Evolutionary conservation across 2,888 invertebrate genomes (phyloP), one percentile per base, ranked within the genome.

Genomic region (Tipula vernalis): DNA sequence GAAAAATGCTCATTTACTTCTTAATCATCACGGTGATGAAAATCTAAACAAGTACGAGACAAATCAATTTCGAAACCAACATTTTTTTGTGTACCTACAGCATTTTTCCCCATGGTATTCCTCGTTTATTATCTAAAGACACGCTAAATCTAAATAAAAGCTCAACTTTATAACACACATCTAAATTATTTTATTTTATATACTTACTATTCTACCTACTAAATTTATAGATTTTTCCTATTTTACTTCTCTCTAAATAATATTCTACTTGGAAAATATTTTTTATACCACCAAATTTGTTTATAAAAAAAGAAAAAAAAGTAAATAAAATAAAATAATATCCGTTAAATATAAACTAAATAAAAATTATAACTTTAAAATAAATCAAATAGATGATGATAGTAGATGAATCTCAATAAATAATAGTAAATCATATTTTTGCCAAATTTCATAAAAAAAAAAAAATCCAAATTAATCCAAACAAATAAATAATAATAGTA

Each of bases 401-500:
- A 71, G 71, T 71, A 71, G 71, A 71, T 71, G 13, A 71, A 71
- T 71, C 71, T 71, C 71, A 71, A 71, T 71, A 71, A 71, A 28
- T 71, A 71, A 71, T 71, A 71, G 71, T 71, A 71, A 71, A 71
- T 71, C 28, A 71, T 71, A 71, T 71, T 71, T 71, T 71, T 71
- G 71, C 71, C 71, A 71, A 71, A 71, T 71, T 71, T 28, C 71
- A 71, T 71, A 71, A 71, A 57, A 57, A 18, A 57, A 57, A 28
- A 71, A 71, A n/a, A n/a, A n/a, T n/a, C n/a, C 51, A 51, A 71
- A 71, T 28, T 71, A 71, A 71, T 71, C 71, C 71, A 71, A 71
- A 71, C 71, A 71, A 71, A 71, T 71, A 71, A 71, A 71, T 71
- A 71, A 71, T 71, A 71, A 71, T 71, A 71, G 71, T 71, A 71